A percentile compares a stretch with the other conserved stretches of the same genome.
phyloP scores from a whole-genome alignment of 2,888 invertebrate genomes.

The Vanessa cardui region DNA sequence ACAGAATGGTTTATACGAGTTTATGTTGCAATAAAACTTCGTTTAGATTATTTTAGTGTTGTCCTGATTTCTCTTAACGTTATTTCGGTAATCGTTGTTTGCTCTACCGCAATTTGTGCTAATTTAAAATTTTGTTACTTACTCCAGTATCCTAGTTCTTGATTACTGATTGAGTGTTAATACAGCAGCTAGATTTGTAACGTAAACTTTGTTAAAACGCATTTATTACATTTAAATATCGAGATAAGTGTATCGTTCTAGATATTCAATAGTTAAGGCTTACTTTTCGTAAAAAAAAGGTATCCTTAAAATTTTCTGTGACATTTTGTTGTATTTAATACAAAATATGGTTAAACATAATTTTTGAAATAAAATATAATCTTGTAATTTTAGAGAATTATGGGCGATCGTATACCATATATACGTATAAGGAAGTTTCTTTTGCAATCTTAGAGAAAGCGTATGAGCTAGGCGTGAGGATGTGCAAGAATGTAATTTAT shows the following conservation, averaged over 20 bases:
- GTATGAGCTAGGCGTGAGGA: slow-evolving; percentile 42
- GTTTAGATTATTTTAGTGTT: slow-evolving; percentile 55
- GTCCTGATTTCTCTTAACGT: slow-evolving; percentile 55
- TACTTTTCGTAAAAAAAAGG: neutral
- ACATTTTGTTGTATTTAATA: neutral
- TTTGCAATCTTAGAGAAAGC: slow-evolving; percentile 49
- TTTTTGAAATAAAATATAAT: neutral
- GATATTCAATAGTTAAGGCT: neutral
- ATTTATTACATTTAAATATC: neutral
- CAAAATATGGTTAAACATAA: neutral
- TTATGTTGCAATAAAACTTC: slow-evolving; percentile 63
- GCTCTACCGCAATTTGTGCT: slow-evolving; percentile 47
- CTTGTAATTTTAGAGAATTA: neutral
- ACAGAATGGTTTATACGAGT: slow-evolving; percentile 54
- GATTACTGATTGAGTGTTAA: slow-evolving; percentile 13
- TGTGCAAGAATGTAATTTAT: slow-evolving; percentile 49
- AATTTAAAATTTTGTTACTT: slow-evolving; percentile 31
- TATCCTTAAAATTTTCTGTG: neutral
- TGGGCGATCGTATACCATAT: neutral
- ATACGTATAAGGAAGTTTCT: slow-evolving; percentile 31
- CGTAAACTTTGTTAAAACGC: neutral
- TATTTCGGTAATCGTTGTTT: slow-evolving; percentile 52
- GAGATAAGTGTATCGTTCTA: neutral
- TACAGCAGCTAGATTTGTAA: neutral
- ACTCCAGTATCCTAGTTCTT: slow-evolving; percentile 16